Conservation (phyloP, 2,797 vertebrate species). For the Pyrocephalus nanus region DNA sequence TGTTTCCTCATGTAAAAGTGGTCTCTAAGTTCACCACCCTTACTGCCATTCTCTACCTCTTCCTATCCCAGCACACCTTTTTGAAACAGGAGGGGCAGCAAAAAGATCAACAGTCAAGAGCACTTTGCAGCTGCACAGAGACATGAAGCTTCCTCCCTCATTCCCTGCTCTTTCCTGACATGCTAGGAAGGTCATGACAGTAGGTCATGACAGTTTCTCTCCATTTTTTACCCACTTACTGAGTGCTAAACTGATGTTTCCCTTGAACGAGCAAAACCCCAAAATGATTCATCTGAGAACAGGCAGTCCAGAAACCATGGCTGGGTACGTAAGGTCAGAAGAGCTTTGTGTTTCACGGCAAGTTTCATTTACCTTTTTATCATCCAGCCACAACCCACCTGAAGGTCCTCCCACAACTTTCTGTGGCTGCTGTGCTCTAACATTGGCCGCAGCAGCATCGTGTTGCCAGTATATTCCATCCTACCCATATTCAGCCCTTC, state of each 20-base stretch:
- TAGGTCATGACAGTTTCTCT: neutral
- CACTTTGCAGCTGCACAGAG: neutral
- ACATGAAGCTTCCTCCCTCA: neutral
- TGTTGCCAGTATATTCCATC: neutral
- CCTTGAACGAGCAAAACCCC: neutral
- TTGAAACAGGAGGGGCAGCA: neutral
- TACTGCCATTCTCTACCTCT: neutral
- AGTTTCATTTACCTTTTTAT: neutral
- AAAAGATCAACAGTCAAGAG: neutral
- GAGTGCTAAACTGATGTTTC: neutral
- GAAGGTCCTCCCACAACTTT: neutral
- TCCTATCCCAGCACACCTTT: neutral
- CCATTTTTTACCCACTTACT: neutral
- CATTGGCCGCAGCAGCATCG: neutral
- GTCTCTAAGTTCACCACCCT: neutral
- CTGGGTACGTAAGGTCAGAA: neutral
- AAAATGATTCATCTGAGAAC: neutral
- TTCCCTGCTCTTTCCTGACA: neutral
- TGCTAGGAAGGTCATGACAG: no score
- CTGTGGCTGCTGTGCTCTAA: neutral
- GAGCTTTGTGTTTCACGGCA: neutral
- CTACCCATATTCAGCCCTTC: neutral
- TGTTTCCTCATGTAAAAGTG: neutral
- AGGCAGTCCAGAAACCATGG: neutral
- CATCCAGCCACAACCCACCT: neutral